Conservation (phyloP, 2,113 vertebrate genomes). For the Myocastor coypus region DNA sequence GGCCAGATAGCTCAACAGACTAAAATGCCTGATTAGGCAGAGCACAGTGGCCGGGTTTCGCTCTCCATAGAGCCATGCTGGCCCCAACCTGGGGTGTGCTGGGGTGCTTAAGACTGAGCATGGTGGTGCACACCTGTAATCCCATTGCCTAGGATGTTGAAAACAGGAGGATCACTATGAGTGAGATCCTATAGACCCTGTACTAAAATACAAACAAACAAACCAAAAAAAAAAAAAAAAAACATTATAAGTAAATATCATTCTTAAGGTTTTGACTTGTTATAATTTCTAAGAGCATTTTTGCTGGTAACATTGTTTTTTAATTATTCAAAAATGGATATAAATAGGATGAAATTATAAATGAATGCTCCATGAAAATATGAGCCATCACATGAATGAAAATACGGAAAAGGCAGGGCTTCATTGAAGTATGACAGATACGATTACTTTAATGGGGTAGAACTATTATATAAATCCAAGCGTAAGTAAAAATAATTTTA, state of each 20-base stretch:
- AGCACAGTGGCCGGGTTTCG: too few species aligned
- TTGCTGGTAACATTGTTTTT: neutral
- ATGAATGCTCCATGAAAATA: neutral
- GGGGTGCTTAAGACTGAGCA: too few species aligned
- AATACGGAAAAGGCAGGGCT: constrained; percentile 22
- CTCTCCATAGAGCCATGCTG: too few species aligned
- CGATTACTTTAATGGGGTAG: constrained; percentile 43
- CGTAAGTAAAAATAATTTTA: constrained; percentile 57
- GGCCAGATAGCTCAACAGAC: too few species aligned
- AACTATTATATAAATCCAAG: neutral
- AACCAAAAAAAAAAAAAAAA: too few species aligned
- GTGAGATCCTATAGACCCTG: too few species aligned
- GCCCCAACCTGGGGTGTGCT: too few species aligned
- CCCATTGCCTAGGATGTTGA: too few species aligned
- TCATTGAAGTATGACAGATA: constrained; percentile 34
- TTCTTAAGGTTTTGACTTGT: neutral
- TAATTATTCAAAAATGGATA: neutral
- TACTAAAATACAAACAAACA: too few species aligned
- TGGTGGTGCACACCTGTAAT: too few species aligned
- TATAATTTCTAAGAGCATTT: constrained; percentile 24
- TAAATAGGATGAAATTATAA: neutral
- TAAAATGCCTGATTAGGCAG: too few species aligned
- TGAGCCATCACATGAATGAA: neutral
- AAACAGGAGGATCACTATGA: too few species aligned
- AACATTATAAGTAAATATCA: neutral